Evolutionary conservation across 1,140 invertebrate genomes (phyloP), one percentile per base, ranked within the genome.

Genomic region (Monomorium pharaonis): DNA sequence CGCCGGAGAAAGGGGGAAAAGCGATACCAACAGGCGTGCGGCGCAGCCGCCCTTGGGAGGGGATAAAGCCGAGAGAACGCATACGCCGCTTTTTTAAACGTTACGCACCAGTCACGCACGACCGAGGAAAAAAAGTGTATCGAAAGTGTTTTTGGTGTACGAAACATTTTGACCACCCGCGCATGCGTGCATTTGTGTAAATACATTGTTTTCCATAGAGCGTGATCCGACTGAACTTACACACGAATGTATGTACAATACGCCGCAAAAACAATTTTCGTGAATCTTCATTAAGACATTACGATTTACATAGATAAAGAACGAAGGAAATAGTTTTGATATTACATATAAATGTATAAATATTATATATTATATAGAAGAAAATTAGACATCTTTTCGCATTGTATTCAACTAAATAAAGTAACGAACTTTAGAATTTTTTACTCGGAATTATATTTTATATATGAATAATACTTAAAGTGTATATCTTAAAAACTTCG

Each of bases 31-130:
- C 75, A 75, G 49, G 37, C 63, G 49, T 63, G 58, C 65, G 18
- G 42, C 27, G 30, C 60, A 5, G 47, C 14, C 58, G 24, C 27
- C 3, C 14, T 42, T 37, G 54, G 58, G 74, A 44, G 78, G 67
- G 78, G 88, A 81, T 74, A 67, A 81, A 70, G n/a, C 56, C 49
- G 69, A 60, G 44, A 54, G n/a, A 70, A 56, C 37, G 44, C 30
- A 42, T 27, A 30, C 44, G n/a, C 16, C 2, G 62, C 14, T 80
- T 67, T 69, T 80, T 69, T 21, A 69, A 80, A 27, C 18, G 30
- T 42, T 42, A 37, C 60, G 33, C 47, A 37, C n/a, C n/a, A n/a
- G n/a, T n/a, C n/a, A n/a, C n/a, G n/a, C n/a, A 27, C 47, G 10
- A 80, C 9, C 14, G 21, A 37, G 2, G 3, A 18, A 27, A 24